A percentile compares a stretch with the other conserved stretches of the same genome.
These are phyloP conservation scores for Craniophora ligustri DNA, from an alignment of 2,888 invertebrate species.

Conservation along the genomic window DNA sequence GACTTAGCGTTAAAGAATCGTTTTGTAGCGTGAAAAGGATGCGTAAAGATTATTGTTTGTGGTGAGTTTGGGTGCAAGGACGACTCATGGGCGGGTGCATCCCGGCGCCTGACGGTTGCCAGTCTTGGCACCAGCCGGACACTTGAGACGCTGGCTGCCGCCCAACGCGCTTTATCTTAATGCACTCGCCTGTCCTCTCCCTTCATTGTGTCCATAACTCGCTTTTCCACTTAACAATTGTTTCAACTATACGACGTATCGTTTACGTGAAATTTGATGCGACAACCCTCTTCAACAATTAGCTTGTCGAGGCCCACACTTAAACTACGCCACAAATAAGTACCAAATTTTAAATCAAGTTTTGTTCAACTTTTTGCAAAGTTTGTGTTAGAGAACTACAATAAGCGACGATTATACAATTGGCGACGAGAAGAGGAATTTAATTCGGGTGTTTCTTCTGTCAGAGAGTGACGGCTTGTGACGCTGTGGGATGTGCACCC, in stretches of 20 bases:
- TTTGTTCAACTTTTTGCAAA: conserved; percentile 67
- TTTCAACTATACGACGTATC: conserved; percentile 67
- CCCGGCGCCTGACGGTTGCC: conserved; percentile 54
- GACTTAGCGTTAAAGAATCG: conserved; percentile 3
- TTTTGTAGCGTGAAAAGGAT: background rate
- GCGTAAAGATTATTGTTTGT: conserved; percentile 27
- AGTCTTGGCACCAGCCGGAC: conserved; percentile 77
- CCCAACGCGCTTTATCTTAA: conserved; percentile 86
- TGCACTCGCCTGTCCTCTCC: conserved; percentile 80
- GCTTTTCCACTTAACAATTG: conserved; percentile 77
- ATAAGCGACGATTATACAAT: conserved; percentile 61
- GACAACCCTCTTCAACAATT: conserved; percentile 38
- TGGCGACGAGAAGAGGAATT: conserved; percentile 78
- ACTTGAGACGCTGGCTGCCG: conserved; percentile 84
- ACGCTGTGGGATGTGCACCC: conserved; percentile 72
- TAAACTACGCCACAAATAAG: conserved; percentile 43
- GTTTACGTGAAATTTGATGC: conserved; percentile 69
- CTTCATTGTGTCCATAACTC: conserved; percentile 77
- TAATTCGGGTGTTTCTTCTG: conserved; percentile 81
- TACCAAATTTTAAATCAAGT: conserved; percentile 68
- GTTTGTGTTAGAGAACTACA: conserved; percentile 64
- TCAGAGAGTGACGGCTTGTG: conserved; percentile 76
- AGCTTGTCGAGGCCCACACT: conserved; percentile 41
- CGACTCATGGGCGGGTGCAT: conserved; percentile 40
- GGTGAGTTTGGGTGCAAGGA: conserved; percentile 13